A percentile compares a stretch with the other conserved stretches of the same genome.
phyloP scores from a whole-genome alignment of 2,113 vertebrate species.

The Phyllopteryx taeniolatus region DNA sequence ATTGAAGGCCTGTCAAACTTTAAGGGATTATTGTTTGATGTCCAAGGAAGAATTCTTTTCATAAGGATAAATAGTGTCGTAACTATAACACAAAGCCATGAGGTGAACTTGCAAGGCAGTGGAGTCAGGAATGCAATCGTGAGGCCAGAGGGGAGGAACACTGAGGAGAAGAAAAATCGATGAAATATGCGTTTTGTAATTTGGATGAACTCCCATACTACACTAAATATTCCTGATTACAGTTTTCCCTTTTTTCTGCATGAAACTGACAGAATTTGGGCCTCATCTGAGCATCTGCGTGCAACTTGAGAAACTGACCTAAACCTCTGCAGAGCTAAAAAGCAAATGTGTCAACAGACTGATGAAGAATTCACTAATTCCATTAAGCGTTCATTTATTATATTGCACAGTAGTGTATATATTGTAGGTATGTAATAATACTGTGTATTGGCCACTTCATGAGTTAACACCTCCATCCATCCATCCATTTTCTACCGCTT shows the following conservation, averaged over 20 bases:
- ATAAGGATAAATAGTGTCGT: background rate
- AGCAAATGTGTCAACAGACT: background rate
- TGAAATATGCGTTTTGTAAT: slow-evolving; percentile 7
- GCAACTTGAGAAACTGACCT: slow-evolving; percentile 1
- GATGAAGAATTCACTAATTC: no score
- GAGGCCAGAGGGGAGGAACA: background rate
- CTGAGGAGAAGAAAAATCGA: background rate
- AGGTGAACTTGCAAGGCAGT: background rate
- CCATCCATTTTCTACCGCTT: no score
- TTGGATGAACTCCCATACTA: background rate
- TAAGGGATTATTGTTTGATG: no score
- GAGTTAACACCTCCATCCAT: no score
- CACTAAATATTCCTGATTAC: slow-evolving; percentile 8
- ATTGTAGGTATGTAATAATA: no score
- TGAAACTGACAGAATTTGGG: background rate
- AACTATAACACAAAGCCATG: background rate
- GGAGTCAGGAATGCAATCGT: background rate
- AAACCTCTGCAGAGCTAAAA: background rate
- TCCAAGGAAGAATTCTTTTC: no score
- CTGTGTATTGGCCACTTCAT: no score
- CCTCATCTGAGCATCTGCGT: background rate
- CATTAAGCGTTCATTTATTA: background rate
- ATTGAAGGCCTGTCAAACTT: no score
- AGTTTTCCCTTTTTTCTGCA: background rate
- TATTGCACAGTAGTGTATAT: no score